These are phyloP conservation scores for Epinephelus malabaricus DNA, from an alignment of 2,797 vertebrate species.

Conservation along the genomic window DNA sequence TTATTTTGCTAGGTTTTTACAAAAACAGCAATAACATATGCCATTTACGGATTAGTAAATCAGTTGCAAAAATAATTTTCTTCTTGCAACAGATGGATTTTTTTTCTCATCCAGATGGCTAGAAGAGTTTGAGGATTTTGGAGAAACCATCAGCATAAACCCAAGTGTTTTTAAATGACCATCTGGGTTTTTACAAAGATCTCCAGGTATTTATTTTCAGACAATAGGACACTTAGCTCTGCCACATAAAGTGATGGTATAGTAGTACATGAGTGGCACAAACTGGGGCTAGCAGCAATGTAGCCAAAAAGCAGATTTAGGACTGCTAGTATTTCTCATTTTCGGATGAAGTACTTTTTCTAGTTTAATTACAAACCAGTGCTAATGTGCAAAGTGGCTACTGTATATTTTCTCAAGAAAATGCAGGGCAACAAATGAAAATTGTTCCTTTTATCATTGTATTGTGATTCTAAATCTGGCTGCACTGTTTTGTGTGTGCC, in stretches of 20 bases:
- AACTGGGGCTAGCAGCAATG: not conserved
- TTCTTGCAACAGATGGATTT: conserved; percentile 22
- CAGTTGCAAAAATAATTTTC: not conserved
- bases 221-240: conserved; percentile 13
- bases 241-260: conserved; percentile 13
- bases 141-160: conserved; percentile 5
- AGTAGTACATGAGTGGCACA: not conserved
- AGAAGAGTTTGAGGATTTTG: conserved; percentile 22
- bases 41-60: not conserved
- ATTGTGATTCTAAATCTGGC: conserved; percentile 31
- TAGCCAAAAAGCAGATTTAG: not conserved
- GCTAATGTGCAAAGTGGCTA: conserved; percentile 18
- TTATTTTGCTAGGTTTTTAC: not conserved
- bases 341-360: conserved; percentile 11
- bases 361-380: conserved; percentile 32
- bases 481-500: conserved; percentile 33
- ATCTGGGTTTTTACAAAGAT: conserved; percentile 27
- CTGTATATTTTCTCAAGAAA: conserved; percentile 36
- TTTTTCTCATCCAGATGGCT: conserved; percentile 17
- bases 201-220: conserved; percentile 13
- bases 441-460: conserved; percentile 25
- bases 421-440: conserved; percentile 35
- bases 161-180: conserved; percentile 35
- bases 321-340: conserved; percentile 8
- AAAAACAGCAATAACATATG: conserved; percentile 4